These are phyloP conservation scores for Chunga burmeisteri DNA, from an alignment of 2,113 vertebrate genomes.

Conservation along the genomic window DNA sequence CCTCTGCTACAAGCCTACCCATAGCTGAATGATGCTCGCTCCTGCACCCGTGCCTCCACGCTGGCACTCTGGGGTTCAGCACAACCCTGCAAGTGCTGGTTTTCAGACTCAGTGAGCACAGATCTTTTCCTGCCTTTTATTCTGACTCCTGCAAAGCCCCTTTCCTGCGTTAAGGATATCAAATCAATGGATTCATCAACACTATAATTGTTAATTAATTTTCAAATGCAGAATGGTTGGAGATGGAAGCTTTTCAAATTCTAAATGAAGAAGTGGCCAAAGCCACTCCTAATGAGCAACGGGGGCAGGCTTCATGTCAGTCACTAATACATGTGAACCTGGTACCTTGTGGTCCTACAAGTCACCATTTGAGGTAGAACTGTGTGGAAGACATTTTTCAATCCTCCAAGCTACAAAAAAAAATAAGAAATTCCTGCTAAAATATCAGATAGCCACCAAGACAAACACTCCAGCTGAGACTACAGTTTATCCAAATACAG, in stretches of 20 bases:
- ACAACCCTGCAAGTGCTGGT: fast-evolving
- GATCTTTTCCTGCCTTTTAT: not conserved
- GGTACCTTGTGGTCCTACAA: not conserved
- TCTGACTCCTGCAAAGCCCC: not conserved
- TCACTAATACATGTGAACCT: not conserved
- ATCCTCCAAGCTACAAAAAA: not conserved
- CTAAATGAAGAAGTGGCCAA: not conserved
- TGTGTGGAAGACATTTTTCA: not conserved
- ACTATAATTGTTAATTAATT: not conserved
- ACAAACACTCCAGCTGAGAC: not conserved
- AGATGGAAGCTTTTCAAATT: not conserved
- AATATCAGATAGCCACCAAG: not conserved
- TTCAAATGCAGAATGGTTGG: not conserved
- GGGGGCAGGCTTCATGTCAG: not conserved
- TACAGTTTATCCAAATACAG: not conserved
- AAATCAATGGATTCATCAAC: not conserved
- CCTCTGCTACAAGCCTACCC: not conserved
- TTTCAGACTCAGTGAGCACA: not conserved
- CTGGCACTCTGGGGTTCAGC: not conserved
- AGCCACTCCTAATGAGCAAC: not conserved
- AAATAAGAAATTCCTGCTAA: not conserved
- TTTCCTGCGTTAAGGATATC: not conserved
- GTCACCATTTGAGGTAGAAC: not conserved
- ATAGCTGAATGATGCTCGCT: fast-evolving
- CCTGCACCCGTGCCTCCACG: not conserved